Conservation (phyloP, 2,797 vertebrate species). For the Scarus forsteni region DNA sequence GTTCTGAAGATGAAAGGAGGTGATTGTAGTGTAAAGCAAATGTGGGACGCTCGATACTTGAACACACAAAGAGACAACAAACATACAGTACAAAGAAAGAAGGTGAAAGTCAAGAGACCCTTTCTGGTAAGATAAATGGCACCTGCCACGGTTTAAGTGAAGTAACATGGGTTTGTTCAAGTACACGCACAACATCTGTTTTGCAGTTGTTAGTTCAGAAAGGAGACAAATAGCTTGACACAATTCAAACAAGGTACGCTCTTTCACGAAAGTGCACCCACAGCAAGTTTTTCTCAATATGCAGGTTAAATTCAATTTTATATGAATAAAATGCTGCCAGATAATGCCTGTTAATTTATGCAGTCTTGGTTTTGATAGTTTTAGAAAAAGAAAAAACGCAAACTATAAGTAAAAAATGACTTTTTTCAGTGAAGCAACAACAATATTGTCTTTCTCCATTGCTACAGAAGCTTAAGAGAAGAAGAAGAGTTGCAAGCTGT, state of each 20-base stretch:
- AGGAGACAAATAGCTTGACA: background rate
- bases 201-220: background rate
- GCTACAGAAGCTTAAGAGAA: too few relatives aligned
- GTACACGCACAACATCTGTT: constrained; percentile 16
- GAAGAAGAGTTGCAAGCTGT: too few relatives aligned
- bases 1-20: constrained; percentile 47
- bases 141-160: background rate
- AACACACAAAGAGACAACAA: background rate
- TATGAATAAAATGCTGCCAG: too few relatives aligned
- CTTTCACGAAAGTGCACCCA: constrained; percentile 6
- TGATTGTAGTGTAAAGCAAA: constrained; percentile 36
- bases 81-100: background rate
- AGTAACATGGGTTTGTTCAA: background rate
- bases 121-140: background rate
- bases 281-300: too few relatives aligned
- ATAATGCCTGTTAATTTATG: too few relatives aligned
- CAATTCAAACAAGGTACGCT: background rate
- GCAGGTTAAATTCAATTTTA: too few relatives aligned
- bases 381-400: too few relatives aligned
- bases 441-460: too few relatives aligned
- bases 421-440: too few relatives aligned
- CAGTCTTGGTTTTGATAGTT: too few relatives aligned
- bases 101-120: background rate
- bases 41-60: constrained; percentile 20
- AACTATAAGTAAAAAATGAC: too few relatives aligned